Conservation (phyloP, 2,888 invertebrate genomes). For the Tanypteryx hageni region DNA sequence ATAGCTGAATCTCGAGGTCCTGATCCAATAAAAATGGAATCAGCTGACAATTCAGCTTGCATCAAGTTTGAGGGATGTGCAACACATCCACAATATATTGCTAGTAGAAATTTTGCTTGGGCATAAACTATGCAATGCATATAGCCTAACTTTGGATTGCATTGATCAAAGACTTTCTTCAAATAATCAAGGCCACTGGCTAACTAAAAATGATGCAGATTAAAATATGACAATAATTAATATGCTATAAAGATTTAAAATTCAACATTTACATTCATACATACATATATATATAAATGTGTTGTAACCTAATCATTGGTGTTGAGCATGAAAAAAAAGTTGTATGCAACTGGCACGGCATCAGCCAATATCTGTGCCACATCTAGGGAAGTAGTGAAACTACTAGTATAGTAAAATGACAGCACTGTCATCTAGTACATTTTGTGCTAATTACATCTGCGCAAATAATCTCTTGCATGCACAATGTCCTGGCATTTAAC, state of each 20-base stretch:
- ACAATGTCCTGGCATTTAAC: no score
- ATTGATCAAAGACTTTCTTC: constrained; percentile 10
- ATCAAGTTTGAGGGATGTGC: background rate
- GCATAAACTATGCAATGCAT: constrained; percentile 20
- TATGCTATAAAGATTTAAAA: background rate
- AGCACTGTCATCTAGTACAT: no score
- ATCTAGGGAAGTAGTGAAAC: no score
- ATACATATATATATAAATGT: no score
- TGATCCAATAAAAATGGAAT: background rate
- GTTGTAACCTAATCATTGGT: no score
- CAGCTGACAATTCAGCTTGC: background rate
- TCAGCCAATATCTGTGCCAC: no score
- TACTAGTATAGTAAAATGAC: no score
- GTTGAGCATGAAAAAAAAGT: no score
- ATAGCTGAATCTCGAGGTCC: constrained; percentile 28
- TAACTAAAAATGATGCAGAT: background rate
- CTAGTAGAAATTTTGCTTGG: constrained; percentile 30
- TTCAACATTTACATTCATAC: background rate
- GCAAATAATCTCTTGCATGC: no score
- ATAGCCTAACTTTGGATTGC: background rate
- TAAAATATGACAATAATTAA: background rate
- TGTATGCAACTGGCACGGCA: no score
- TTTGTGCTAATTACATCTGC: no score
- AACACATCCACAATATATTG: constrained; percentile 4
- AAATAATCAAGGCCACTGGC: background rate